Percentiles rank a stretch among this genome's conserved stretches.
Conservation (phyloP, 2,797 vertebrate species). For the Eupleurogrammus muticus region DNA sequence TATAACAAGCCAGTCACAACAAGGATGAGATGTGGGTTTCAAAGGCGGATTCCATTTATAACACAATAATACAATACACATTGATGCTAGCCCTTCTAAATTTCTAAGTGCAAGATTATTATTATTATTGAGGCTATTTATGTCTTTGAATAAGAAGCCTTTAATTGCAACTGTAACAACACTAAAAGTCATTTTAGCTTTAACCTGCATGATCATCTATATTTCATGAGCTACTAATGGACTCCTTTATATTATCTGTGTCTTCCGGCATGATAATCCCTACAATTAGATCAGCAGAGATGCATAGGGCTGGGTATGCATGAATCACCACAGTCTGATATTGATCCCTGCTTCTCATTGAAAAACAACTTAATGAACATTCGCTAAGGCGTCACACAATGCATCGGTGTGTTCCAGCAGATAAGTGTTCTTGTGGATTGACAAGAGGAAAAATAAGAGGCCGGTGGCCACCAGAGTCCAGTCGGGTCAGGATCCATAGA, state of each 20-base stretch:
- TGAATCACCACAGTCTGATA: slow-evolving; percentile 70
- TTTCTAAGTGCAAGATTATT: slow-evolving; percentile 23
- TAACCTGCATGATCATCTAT: slow-evolving; percentile 63
- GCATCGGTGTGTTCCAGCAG: slow-evolving; percentile 75
- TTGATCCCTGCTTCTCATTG: slow-evolving; percentile 77
- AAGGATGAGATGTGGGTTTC: slow-evolving; percentile 28
- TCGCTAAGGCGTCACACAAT: slow-evolving; percentile 76
- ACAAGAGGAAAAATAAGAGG: slow-evolving; percentile 73
- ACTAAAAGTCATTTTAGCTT: slow-evolving; percentile 41
- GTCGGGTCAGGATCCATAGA: slow-evolving; percentile 73
- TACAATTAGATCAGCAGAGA: slow-evolving; percentile 53
- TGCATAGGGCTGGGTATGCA: slow-evolving; percentile 47
- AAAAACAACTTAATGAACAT: slow-evolving; percentile 87
- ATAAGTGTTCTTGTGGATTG: slow-evolving; percentile 81
- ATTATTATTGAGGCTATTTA: slow-evolving; percentile 14
- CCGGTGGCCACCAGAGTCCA: slow-evolving; percentile 70
- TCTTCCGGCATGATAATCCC: slow-evolving; percentile 58
- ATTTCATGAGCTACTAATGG: slow-evolving; percentile 71
- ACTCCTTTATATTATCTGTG: slow-evolving; percentile 58
- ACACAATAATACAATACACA: slow-evolving; percentile 30
- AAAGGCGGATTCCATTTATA: slow-evolving; percentile 31
- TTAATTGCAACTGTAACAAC: slow-evolving; percentile 31
- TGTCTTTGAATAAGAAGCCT: slow-evolving; percentile 28
- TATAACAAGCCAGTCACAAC: slow-evolving; percentile 42
- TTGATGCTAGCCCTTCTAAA: slow-evolving; percentile 28